Evolutionary conservation across 2,888 invertebrate genomes (phyloP), one percentile per base, ranked within the genome.

Genomic region (Anaspis maculata): DNA sequence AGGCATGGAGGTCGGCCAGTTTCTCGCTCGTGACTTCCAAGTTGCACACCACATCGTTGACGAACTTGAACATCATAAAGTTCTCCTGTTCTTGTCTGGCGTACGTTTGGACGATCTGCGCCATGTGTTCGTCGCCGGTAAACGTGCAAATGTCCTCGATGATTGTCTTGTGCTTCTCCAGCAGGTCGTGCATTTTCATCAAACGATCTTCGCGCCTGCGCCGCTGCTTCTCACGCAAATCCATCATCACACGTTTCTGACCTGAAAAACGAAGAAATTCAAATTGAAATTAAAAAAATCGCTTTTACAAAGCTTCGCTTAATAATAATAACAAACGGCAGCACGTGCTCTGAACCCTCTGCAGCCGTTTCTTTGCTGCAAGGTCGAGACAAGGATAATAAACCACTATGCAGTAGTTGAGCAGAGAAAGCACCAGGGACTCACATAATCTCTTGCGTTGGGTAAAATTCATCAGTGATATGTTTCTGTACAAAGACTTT

Each of bases 61-160:
- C 85, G 57, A 88, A 91, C 64, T 83, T 88, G 60, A 92, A 94
- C 1, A 89, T 72, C 0, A 91, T 88, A 61, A 91, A 92, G 68
- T 92, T 94, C 59, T 87, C 86, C 49, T 88, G 88, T 56, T 92
- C 92, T 39, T 85, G 79, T 16, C 83, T 76, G n/a, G 80, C 73
- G 62, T 87, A 92, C 57, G 83, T 77, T 2, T 73, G 73, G 5
- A 81, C 77, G 25, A 90, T 63, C 11, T 74, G 74, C 42, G 78
- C 76, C 11, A 81, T 71, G 44, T 82, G 76, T 2, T 73, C 68
- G 53, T 83, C 81, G 0, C 74, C 74, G 15, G 75, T 66, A 46
- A 74, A 75, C 38, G 45, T 54, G 28, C 44, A 42, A 15, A 57
- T 53, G 3, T 47, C 40, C 3, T 42, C 41, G 26, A 56, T 30